These are phyloP conservation scores for Enteromius argenteus DNA, from an alignment of 2,797 vertebrate species.

Conservation along the genomic window DNA sequence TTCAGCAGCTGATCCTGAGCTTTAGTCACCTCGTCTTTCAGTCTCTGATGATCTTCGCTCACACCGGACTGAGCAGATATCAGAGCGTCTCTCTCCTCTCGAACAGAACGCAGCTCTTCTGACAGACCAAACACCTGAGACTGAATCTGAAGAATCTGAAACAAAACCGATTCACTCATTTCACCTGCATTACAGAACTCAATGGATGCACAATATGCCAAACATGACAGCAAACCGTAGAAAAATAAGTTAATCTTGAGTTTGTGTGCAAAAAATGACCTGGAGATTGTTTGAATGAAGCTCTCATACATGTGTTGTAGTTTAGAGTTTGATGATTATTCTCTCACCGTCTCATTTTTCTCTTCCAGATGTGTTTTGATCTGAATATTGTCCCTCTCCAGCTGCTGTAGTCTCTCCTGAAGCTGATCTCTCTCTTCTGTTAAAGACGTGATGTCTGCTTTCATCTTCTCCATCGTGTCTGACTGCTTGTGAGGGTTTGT, in stretches of 20 bases:
- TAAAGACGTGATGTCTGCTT: slow-evolving; percentile 66
- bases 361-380: slow-evolving; percentile 43
- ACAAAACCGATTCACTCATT: not conserved
- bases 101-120: slow-evolving; percentile 61
- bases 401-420: slow-evolving; percentile 44
- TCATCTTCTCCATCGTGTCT: slow-evolving; percentile 42
- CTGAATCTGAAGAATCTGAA: slow-evolving; percentile 36
- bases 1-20: slow-evolving; percentile 61
- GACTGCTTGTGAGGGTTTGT: not conserved
- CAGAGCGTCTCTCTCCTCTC: slow-evolving; percentile 59
- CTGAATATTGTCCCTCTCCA: slow-evolving; percentile 33
- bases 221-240: no score
- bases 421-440: slow-evolving; percentile 46
- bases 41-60: slow-evolving; percentile 68
- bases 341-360: slow-evolving; percentile 48
- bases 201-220: not conserved
- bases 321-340: not conserved
- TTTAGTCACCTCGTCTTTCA: slow-evolving; percentile 67
- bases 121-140: slow-evolving; percentile 66
- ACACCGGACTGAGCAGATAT: slow-evolving; percentile 64
- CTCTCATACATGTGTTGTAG: not conserved
- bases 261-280: not conserved
- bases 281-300: not conserved
- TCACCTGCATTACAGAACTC: not conserved
- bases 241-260: not conserved